A percentile compares a stretch with the other conserved stretches of the same genome.
These are phyloP conservation scores for Nephrotoma flavescens DNA, from an alignment of 2,888 invertebrate species.

Conservation along the genomic window DNA sequence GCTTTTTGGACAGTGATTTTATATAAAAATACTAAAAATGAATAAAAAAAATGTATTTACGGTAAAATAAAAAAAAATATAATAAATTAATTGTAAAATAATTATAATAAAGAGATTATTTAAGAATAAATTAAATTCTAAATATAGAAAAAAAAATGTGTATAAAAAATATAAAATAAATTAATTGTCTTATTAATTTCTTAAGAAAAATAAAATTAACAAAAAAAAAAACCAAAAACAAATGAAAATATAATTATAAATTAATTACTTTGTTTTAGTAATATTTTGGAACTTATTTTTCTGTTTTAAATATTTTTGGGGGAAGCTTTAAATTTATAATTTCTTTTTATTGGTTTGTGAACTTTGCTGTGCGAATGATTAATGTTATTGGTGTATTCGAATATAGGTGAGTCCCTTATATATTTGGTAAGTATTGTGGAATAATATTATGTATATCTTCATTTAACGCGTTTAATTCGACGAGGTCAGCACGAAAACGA, in stretches of 20 bases:
- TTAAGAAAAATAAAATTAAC: neutral
- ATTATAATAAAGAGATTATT: neutral
- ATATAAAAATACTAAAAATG: neutral
- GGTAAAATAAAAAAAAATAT: neutral
- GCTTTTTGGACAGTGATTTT: neutral
- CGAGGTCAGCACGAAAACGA: no score
- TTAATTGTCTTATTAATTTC: neutral
- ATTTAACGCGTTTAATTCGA: no score
- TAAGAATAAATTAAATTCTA: neutral
- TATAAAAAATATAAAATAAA: neutral
- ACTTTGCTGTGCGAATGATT: neutral
- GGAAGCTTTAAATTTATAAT: neutral
- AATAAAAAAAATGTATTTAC: neutral
- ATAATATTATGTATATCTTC: no score
- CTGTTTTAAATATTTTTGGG: neutral
- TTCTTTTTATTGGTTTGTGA: neutral
- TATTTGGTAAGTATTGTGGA: neutral
- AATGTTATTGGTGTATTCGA: neutral
- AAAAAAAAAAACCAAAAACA: neutral
- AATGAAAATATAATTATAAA: neutral
- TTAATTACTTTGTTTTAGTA: neutral
- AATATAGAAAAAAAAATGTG: neutral
- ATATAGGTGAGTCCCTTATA: no score
- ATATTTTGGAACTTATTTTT: neutral
- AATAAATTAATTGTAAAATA: neutral